Evolutionary conservation across 2,888 invertebrate species (phyloP).

Genomic region (Notocelia uddmanniana): DNA sequence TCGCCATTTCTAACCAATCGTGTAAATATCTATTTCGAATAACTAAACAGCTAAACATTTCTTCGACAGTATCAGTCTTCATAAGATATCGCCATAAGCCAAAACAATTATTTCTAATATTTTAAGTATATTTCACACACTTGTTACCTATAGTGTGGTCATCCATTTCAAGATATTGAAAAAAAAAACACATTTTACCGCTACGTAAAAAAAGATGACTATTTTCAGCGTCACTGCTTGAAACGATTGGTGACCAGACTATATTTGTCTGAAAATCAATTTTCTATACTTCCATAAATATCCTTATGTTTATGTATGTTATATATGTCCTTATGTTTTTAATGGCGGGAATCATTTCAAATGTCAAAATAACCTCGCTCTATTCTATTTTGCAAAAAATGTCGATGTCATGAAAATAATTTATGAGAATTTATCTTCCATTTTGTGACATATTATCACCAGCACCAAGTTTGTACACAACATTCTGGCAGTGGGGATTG

Average conservation of each 20-base stretch:
- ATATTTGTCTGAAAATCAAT: background rate
- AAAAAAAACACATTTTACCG: too few relatives aligned
- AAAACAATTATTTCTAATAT: conserved; percentile 34
- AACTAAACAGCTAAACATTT: conserved; percentile 45
- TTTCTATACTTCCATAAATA: conserved; percentile 28
- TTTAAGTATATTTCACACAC: conserved; percentile 37
- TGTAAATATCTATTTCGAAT: conserved; percentile 41
- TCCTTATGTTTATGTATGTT: too few relatives aligned
- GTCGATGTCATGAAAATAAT: conserved; percentile 20
- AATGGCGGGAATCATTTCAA: conserved; percentile 26
- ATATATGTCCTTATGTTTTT: background rate
- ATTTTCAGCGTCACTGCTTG: background rate
- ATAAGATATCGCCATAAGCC: conserved; percentile 46
- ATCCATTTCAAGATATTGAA: too few relatives aligned
- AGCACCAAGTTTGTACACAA: conserved; percentile 44
- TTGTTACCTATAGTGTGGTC: background rate
- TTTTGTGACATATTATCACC: conserved; percentile 32
- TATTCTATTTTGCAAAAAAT: conserved; percentile 15
- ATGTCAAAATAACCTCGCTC: conserved; percentile 4
- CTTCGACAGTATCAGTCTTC: conserved; percentile 43
- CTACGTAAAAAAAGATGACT: background rate
- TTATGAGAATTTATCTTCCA: conserved; percentile 8
- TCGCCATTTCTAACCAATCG: conserved; percentile 1
- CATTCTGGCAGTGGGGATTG: conserved; percentile 33
- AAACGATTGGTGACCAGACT: background rate